Conservation (phyloP, 1,140 invertebrate species). For the Daktulosphaira vitifoliae region DNA sequence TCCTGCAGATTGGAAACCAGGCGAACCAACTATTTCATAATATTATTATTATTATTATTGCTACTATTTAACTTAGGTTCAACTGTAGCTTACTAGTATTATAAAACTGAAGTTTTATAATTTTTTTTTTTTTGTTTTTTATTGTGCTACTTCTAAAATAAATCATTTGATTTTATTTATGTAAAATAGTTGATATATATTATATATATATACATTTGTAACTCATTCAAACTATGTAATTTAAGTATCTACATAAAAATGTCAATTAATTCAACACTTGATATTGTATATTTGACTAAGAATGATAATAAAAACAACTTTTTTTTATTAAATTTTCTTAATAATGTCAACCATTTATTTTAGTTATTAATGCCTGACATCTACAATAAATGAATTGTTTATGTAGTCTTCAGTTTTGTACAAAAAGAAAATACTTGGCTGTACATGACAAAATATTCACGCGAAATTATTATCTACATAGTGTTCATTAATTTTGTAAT, state of each 20-base stretch:
- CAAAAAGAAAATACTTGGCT: slow-evolving; percentile 25
- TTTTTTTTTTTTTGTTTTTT: too few species aligned
- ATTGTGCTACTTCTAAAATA: too few species aligned
- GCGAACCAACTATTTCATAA: slow-evolving; percentile 31
- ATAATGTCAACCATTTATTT: slow-evolving; percentile 30
- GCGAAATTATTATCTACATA: slow-evolving; percentile 18
- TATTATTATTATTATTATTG: slow-evolving; percentile 14
- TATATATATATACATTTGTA: too few species aligned
- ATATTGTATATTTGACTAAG: too few species aligned
- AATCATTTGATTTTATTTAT: too few species aligned
- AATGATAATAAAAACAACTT: too few species aligned
- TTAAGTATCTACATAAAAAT: too few species aligned
- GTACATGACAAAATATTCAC: slow-evolving; percentile 32
- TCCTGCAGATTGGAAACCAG: slow-evolving; percentile 39
- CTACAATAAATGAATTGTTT: slow-evolving; percentile 31
- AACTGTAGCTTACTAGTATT: too few species aligned
- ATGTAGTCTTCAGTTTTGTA: slow-evolving; percentile 31
- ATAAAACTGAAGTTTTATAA: too few species aligned
- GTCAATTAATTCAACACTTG: too few species aligned
- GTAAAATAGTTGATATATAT: too few species aligned
- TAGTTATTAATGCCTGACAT: slow-evolving; percentile 31
- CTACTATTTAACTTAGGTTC: not conserved
- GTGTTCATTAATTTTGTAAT: slow-evolving; percentile 13
- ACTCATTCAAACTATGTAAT: too few species aligned
- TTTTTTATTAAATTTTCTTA: slow-evolving; percentile 1